phyloP scores from a whole-genome alignment of 2,888 invertebrate species.

The Seira ritae region DNA sequence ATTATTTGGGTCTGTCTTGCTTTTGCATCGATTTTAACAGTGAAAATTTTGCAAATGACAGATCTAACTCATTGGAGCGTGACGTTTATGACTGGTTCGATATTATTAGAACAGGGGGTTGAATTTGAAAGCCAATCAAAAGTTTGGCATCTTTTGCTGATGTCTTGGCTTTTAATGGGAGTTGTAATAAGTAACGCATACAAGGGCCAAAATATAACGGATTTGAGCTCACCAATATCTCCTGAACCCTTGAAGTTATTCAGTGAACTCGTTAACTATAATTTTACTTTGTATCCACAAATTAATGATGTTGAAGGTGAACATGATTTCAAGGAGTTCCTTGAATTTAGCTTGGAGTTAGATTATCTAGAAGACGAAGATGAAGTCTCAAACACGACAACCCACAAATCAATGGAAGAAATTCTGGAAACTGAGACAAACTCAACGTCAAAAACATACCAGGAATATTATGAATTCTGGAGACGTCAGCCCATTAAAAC shows the following conservation, averaged over 20 bases:
- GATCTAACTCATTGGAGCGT: neutral
- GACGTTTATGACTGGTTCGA: neutral
- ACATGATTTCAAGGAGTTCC: too few species aligned
- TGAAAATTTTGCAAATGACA: neutral
- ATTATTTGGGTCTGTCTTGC: neutral
- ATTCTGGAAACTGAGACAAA: too few species aligned
- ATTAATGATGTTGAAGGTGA: neutral
- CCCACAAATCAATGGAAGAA: too few species aligned
- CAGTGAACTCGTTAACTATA: neutral
- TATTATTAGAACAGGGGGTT: constrained; percentile 22
- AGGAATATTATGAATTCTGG: too few species aligned
- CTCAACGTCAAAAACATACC: too few species aligned
- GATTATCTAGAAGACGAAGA: too few species aligned
- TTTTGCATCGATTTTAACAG: neutral
- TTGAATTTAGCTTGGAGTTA: too few species aligned
- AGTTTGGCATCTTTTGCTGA: neutral
- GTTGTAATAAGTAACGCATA: constrained; percentile 27
- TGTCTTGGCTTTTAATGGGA: constrained; percentile 4
- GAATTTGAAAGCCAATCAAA: neutral
- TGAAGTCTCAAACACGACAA: too few species aligned
- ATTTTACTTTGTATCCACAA: constrained; percentile 19
- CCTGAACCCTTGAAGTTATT: constrained; percentile 6
- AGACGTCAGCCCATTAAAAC: too few species aligned
- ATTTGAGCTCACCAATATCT: constrained; percentile 15
- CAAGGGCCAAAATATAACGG: constrained; percentile 37